These are phyloP conservation scores for Macropus fuliginosus DNA, from an alignment of 2,797 vertebrate species.

Conservation along the genomic window DNA sequence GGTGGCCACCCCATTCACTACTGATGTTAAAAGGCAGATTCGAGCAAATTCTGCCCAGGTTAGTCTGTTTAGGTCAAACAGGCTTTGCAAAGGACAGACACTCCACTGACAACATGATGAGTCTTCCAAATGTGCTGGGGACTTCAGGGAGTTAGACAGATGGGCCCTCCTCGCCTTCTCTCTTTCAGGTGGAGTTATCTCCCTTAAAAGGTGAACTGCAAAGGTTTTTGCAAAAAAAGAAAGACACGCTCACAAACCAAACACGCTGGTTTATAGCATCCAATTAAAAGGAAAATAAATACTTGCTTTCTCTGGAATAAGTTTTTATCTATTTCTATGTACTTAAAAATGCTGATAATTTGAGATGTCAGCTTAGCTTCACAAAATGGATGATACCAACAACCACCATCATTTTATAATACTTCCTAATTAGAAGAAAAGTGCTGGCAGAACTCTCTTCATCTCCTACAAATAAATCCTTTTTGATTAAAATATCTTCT, in stretches of 20 bases:
- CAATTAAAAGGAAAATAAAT: slow-evolving; percentile 75
- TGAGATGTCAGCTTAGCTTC: slow-evolving; percentile 44
- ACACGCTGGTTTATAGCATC: slow-evolving; percentile 77
- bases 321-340: slow-evolving; percentile 55
- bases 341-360: slow-evolving; percentile 54
- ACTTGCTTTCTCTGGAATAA: slow-evolving; percentile 62
- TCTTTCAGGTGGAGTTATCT: slow-evolving; percentile 79
- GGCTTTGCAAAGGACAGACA: slow-evolving; percentile 80
- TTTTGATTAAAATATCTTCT: slow-evolving; percentile 41
- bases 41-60: slow-evolving; percentile 79
- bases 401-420: not conserved
- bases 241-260: slow-evolving; percentile 81
- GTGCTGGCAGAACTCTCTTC: slow-evolving; percentile 28
- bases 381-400: slow-evolving; percentile 41
- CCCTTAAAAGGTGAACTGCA: slow-evolving; percentile 81
- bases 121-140: slow-evolving; percentile 79
- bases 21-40: slow-evolving; percentile 79
- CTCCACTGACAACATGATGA: slow-evolving; percentile 80
- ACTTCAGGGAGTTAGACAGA: slow-evolving; percentile 79
- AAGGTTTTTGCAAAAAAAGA: slow-evolving; percentile 78
- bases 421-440: slow-evolving; percentile 35
- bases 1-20: slow-evolving; percentile 75
- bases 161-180: slow-evolving; percentile 76
- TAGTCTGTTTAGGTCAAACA: slow-evolving; percentile 82
- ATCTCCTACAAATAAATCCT: slow-evolving; percentile 47